A percentile compares a stretch with the other conserved stretches of the same genome.
These are phyloP conservation scores for Calephelis nemesis DNA, from an alignment of 1,140 invertebrate species.

Conservation along the genomic window DNA sequence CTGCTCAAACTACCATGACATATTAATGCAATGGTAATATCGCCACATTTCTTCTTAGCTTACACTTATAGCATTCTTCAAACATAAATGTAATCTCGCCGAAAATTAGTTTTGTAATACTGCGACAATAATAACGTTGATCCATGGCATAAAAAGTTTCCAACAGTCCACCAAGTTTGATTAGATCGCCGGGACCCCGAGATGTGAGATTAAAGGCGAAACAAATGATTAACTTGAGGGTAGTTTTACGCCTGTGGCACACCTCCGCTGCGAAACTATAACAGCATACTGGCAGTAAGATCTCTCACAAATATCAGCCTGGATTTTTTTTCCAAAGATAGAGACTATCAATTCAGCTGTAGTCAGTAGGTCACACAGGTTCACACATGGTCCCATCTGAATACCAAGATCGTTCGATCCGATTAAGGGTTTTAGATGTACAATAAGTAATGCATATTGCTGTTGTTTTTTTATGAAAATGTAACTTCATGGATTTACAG, in stretches of 20 bases:
- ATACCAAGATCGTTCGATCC: too few species aligned
- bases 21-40: too few species aligned
- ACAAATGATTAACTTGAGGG: constrained; percentile 22
- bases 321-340: too few species aligned
- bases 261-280: neutral
- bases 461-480: too few species aligned
- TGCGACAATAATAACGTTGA: constrained; percentile 38
- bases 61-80: constrained; percentile 1
- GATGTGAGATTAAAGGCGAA: constrained; percentile 22
- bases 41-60: neutral
- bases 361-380: too few species aligned
- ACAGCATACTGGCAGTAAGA: neutral
- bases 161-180: constrained; percentile 48
- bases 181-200: constrained; percentile 38
- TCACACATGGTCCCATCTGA: too few species aligned
- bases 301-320: neutral
- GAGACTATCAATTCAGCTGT: too few species aligned
- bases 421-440: too few species aligned
- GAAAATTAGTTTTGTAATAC: constrained; percentile 20
- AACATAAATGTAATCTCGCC: constrained; percentile 13
- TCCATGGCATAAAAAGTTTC: constrained; percentile 35
- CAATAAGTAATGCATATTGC: too few species aligned
- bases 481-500: too few species aligned
- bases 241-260: constrained; percentile 12
- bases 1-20: too few species aligned